phyloP scores from a whole-genome alignment of 2,888 invertebrate species.

The Clepsis dumicolana region DNA sequence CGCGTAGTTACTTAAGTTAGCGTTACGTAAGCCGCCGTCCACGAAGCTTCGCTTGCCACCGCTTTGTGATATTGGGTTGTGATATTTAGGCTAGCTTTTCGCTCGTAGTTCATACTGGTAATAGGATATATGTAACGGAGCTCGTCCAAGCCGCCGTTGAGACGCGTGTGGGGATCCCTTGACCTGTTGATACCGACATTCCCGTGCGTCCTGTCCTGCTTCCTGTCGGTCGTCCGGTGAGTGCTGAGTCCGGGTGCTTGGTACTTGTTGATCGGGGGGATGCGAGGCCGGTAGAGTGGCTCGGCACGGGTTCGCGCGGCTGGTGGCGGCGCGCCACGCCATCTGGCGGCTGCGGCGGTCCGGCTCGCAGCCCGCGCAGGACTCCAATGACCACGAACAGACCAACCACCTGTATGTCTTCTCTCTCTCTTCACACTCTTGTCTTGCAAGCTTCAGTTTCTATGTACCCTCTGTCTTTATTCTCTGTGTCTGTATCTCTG shows the following conservation, averaged over 20 bases:
- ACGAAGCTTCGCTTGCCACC: slow-evolving; percentile 84
- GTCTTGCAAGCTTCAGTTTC: slow-evolving; percentile 57
- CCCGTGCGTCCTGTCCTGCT: slow-evolving; percentile 44
- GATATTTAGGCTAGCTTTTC: slow-evolving; percentile 83
- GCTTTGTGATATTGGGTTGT: slow-evolving; percentile 86
- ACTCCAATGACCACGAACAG: slow-evolving; percentile 83
- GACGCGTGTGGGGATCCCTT: slow-evolving; percentile 58
- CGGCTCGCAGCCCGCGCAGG: slow-evolving; percentile 82
- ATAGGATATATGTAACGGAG: slow-evolving; percentile 59
- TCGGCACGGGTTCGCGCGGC: slow-evolving; percentile 89
- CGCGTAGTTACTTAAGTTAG: slow-evolving; percentile 71
- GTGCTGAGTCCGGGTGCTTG: slow-evolving; percentile 52
- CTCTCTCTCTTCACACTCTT: slow-evolving; percentile 67
- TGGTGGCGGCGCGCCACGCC: slow-evolving; percentile 90
- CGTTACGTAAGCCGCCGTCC: slow-evolving; percentile 85
- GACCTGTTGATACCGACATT: slow-evolving; percentile 54
- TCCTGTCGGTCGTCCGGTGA: slow-evolving; percentile 58
- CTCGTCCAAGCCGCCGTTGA: slow-evolving; percentile 61
- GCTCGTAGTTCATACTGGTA: slow-evolving; percentile 65
- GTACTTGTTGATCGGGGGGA: slow-evolving; percentile 71
- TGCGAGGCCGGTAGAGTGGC: slow-evolving; percentile 82
- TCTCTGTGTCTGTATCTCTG: neutral
- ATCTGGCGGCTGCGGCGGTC: slow-evolving; percentile 89
- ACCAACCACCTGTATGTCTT: slow-evolving; percentile 85
- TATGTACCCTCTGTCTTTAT: slow-evolving; percentile 49